Percentiles rank a stretch among this genome's conserved stretches.
Evolutionary conservation across 35 echinoderm and acorn worm genomes (phyloP).

Genomic region (Ptychodera flava): DNA sequence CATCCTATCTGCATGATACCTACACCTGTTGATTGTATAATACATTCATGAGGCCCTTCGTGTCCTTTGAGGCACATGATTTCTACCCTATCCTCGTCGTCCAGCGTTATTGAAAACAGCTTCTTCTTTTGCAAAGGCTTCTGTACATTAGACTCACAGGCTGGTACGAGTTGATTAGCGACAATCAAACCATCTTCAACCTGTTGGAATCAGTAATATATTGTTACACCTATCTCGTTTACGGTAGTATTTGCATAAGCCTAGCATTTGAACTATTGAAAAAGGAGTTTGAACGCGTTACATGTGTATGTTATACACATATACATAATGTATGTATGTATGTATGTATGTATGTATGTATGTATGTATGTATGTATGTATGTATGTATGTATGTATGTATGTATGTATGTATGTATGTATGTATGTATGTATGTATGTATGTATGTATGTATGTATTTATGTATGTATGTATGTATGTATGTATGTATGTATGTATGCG

Average conservation of each 20-base stretch:
- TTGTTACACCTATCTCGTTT: no score
- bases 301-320: no score
- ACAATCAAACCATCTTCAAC: constrained; percentile 43
- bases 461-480: constrained; percentile 2
- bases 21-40: no score
- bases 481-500: background rate
- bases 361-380: constrained; percentile 2
- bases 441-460: background rate
- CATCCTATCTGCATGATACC: no score
- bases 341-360: background rate
- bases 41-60: constrained; percentile 41
- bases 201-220: constrained; percentile 22
- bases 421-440: background rate
- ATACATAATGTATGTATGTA: no score
- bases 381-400: constrained; percentile 2
- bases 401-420: constrained; percentile 2
- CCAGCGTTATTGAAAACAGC: constrained; percentile 52
- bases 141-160: constrained; percentile 62
- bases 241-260: no score
- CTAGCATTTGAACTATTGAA: no score
- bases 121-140: constrained; percentile 51
- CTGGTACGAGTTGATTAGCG: constrained; percentile 55
- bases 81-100: constrained; percentile 12
- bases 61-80: constrained; percentile 53
- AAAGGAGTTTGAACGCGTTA: no score